Conservation (phyloP, 2,888 invertebrate genomes). For the Pandemis cinnamomeana region DNA sequence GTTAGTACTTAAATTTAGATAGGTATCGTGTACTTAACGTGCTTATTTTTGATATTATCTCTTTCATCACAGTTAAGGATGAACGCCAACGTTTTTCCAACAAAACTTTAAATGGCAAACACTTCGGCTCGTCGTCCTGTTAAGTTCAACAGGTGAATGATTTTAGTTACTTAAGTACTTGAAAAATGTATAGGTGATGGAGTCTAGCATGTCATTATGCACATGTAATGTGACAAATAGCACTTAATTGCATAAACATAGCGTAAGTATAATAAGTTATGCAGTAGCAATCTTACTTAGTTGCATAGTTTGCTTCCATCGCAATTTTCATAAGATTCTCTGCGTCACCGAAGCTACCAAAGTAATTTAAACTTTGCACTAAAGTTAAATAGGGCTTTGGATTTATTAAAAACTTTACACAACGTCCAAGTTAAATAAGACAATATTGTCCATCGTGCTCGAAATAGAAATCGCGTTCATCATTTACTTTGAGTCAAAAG, state of each 20-base stretch:
- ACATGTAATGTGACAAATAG: not conserved
- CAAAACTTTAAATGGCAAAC: not conserved
- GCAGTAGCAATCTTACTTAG: slow-evolving; percentile 19
- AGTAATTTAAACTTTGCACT: slow-evolving; percentile 14
- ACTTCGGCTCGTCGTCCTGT: not conserved
- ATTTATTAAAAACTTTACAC: slow-evolving; percentile 3
- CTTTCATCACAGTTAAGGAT: not conserved
- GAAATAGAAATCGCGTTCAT: too few relatives aligned
- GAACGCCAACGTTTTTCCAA: not conserved
- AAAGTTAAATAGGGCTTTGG: slow-evolving; percentile 16
- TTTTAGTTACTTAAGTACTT: not conserved
- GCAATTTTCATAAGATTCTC: slow-evolving; percentile 11
- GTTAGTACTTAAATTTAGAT: too few relatives aligned
- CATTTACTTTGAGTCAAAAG: too few relatives aligned
- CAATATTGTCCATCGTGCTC: too few relatives aligned
- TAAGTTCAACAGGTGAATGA: not conserved
- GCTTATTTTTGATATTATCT: too few relatives aligned
- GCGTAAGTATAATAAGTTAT: slow-evolving; percentile 21
- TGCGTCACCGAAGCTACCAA: not conserved
- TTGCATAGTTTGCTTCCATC: slow-evolving; percentile 22
- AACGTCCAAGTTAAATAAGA: not conserved
- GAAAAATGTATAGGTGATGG: not conserved
- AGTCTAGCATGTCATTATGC: not conserved
- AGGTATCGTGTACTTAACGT: too few relatives aligned
- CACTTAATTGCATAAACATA: not conserved